These are phyloP conservation scores for Petrocephalus schoutedeni DNA, from an alignment of 2,797 vertebrate species.

Conservation along the genomic window DNA sequence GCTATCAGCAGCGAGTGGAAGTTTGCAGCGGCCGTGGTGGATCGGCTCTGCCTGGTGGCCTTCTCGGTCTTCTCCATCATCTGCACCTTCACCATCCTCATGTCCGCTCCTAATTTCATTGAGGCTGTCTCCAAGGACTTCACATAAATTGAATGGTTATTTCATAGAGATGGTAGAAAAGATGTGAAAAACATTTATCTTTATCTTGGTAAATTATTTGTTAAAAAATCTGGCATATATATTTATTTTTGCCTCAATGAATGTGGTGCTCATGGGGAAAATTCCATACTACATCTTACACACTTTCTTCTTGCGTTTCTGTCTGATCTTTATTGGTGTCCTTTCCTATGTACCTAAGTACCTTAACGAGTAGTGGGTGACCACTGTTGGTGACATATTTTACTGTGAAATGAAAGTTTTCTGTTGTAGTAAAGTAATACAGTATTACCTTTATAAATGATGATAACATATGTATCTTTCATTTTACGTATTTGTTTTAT, in stretches of 20 bases:
- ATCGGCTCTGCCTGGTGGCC: slow-evolving; percentile 82
- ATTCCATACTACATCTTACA: slow-evolving; percentile 24
- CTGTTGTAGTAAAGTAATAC: neutral
- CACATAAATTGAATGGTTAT: slow-evolving; percentile 54
- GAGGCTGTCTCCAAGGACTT: slow-evolving; percentile 89
- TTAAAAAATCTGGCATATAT: neutral
- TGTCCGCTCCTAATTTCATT: slow-evolving; percentile 88
- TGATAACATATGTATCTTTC: neutral
- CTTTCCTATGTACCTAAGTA: neutral
- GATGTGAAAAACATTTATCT: neutral
- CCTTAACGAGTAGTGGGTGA: slow-evolving; percentile 15
- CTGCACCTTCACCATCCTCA: slow-evolving; percentile 85
- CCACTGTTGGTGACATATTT: slow-evolving; percentile 1
- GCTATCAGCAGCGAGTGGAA: slow-evolving; percentile 87
- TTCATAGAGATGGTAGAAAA: neutral
- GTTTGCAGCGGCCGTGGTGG: slow-evolving; percentile 85
- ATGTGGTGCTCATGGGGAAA: slow-evolving; percentile 25
- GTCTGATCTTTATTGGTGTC: neutral
- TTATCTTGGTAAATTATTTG: neutral
- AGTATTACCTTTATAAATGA: slow-evolving; percentile 10
- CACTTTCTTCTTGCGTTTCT: neutral
- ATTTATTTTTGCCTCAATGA: neutral
- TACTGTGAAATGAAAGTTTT: slow-evolving; percentile 29
- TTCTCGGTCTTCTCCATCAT: slow-evolving; percentile 88
- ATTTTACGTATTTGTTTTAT: neutral